A percentile compares a stretch with the other conserved stretches of the same genome.
phyloP scores from a whole-genome alignment of 2,797 vertebrate species.

The Tokudaia tokunoshimensis region DNA sequence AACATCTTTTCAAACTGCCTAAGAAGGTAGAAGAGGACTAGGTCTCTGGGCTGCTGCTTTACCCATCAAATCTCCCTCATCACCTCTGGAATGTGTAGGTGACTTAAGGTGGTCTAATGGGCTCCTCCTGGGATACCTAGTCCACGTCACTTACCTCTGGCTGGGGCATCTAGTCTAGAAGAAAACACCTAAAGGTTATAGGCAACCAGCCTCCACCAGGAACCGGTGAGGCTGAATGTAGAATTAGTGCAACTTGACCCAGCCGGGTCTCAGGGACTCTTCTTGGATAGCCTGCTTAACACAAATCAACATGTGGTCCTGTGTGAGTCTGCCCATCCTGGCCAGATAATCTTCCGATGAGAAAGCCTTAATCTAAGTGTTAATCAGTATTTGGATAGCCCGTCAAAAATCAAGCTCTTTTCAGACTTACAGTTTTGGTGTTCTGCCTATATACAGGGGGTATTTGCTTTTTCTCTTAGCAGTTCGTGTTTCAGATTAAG shows the following conservation, averaged over 20 bases:
- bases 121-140: not conserved
- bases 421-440: constrained; percentile 3
- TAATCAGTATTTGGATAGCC: not conserved
- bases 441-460: not conserved
- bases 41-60: not conserved
- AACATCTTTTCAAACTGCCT: not conserved
- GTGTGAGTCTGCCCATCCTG: not conserved
- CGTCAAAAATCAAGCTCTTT: not conserved
- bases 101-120: not conserved
- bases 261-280: not conserved
- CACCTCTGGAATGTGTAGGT: not conserved
- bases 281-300: not conserved
- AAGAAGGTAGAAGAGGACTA: not conserved
- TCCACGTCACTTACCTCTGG: not conserved
- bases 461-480: not conserved
- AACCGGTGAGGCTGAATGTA: not conserved
- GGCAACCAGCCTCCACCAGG: not conserved
- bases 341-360: not conserved
- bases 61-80: not conserved
- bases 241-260: not conserved
- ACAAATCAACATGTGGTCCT: not conserved
- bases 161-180: accelerated
- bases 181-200: accelerated
- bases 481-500: constrained; percentile 48
- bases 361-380: not conserved